Percentiles rank a stretch among this genome's conserved stretches.
Conservation (phyloP, 2,797 vertebrate species). For the Tadarida brasiliensis region DNA sequence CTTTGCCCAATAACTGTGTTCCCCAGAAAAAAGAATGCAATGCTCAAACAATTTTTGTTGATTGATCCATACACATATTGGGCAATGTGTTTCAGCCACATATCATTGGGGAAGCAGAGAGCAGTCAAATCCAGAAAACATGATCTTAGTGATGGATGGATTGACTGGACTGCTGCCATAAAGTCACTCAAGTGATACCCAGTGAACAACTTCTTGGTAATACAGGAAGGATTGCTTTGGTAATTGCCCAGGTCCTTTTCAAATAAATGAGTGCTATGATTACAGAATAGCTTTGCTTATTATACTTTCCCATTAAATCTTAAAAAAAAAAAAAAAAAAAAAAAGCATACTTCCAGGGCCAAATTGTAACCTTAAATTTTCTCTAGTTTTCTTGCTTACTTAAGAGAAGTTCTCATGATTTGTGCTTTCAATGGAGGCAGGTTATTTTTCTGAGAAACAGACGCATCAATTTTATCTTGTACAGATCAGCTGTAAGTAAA, state of each 20-base stretch:
- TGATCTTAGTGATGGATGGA: not conserved
- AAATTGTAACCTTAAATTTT: conserved; percentile 8
- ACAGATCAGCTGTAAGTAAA: not conserved
- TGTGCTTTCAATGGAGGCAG: conserved; percentile 28
- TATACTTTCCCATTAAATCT: conserved; percentile 22
- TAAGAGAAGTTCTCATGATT: not conserved
- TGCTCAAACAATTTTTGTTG: not conserved
- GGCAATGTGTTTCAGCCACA: not conserved
- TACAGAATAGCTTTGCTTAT: conserved; percentile 38
- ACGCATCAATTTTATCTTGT: not conserved
- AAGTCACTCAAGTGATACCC: conserved; percentile 18
- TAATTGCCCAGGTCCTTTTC: conserved; percentile 35
- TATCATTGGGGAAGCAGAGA: not conserved
- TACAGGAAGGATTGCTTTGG: conserved; percentile 29
- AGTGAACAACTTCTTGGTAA: not conserved
- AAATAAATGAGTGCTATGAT: conserved; percentile 60
- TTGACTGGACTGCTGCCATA: conserved; percentile 2
- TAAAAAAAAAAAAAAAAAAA: not conserved
- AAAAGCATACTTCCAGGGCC: not conserved
- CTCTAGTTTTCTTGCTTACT: not conserved
- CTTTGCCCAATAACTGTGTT: not conserved
- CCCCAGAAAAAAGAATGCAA: not conserved
- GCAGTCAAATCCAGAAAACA: not conserved
- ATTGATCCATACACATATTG: not conserved
- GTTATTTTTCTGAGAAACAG: not conserved